phyloP scores from a whole-genome alignment of 2,888 invertebrate genomes.

The Scaptomyza tumidula region DNA sequence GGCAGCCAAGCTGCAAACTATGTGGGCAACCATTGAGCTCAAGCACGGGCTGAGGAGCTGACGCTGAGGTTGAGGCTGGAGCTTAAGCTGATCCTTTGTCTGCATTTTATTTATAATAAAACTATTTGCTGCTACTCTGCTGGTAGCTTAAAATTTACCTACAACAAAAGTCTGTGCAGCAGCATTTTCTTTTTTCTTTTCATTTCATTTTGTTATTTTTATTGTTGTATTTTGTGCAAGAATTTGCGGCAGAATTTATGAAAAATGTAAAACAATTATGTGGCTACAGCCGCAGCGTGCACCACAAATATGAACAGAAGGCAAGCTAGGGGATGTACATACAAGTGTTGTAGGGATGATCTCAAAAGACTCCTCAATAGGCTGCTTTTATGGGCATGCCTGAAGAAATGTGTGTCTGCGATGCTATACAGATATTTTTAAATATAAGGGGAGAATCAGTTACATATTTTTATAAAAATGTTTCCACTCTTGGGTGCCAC shows the following conservation, averaged over 20 bases:
- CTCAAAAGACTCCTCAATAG: conserved; percentile 7
- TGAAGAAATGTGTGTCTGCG: background rate
- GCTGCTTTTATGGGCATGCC: background rate
- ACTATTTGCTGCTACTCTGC: conserved; percentile 61
- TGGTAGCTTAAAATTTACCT: conserved; percentile 42
- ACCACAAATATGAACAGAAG: conserved; percentile 33
- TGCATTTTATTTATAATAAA: conserved; percentile 64
- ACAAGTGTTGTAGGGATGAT: conserved; percentile 7
- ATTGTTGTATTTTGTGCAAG: conserved; percentile 29
- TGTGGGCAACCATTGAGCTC: conserved; percentile 41
- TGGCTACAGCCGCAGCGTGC: conserved; percentile 41
- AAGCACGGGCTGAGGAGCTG: conserved; percentile 1
- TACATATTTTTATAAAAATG: background rate
- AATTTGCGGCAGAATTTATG: conserved; percentile 67
- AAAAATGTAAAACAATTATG: conserved; percentile 73
- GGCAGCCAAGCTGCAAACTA: conserved; percentile 40
- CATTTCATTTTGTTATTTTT: conserved; percentile 22
- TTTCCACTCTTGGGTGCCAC: background rate
- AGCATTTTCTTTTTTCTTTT: background rate
- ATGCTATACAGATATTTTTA: background rate
- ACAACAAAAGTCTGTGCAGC: conserved; percentile 21
- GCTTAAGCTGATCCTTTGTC: conserved; percentile 58
- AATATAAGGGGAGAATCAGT: background rate
- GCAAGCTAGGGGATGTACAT: conserved; percentile 7
- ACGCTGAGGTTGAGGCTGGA: conserved; percentile 17